These are phyloP conservation scores for Cremastobaeus sp. DNA, from an alignment of 2,888 invertebrate genomes.

Conservation along the genomic window DNA sequence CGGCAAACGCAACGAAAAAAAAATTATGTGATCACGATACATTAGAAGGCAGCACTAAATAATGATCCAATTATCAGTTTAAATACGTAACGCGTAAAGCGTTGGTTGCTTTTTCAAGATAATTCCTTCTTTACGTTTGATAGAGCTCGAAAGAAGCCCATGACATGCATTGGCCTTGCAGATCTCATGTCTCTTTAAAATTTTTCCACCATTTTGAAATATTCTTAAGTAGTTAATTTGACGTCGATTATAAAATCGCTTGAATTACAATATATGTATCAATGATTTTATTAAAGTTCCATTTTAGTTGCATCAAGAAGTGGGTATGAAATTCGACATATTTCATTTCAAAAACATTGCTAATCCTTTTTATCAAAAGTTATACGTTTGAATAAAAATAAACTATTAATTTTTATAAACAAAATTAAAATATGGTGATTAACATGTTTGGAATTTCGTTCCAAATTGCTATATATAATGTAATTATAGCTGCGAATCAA, in stretches of 20 bases:
- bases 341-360: no score
- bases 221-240: background rate
- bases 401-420: no score
- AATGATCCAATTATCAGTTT: slow-evolving; percentile 38
- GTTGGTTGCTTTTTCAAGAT: slow-evolving; percentile 45
- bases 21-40: slow-evolving; percentile 8
- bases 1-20: no score
- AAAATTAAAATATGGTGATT: no score
- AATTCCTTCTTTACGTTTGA: slow-evolving; percentile 59
- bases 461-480: background rate
- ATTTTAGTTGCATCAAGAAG: background rate
- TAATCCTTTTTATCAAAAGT: no score
- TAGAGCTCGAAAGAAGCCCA: slow-evolving; percentile 65
- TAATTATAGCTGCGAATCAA: slow-evolving; percentile 4
- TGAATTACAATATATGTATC: no score
- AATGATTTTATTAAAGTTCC: background rate
- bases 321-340: no score
- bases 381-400: no score
- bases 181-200: slow-evolving; percentile 48
- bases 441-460: no score
- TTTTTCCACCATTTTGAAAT: slow-evolving; percentile 37
- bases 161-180: slow-evolving; percentile 59
- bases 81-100: slow-evolving; percentile 54
- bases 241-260: no score
- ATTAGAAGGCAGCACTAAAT: slow-evolving; percentile 9